Evolutionary conservation across 2,113 vertebrate genomes (phyloP).

Genomic region (Grantiella picta): DNA sequence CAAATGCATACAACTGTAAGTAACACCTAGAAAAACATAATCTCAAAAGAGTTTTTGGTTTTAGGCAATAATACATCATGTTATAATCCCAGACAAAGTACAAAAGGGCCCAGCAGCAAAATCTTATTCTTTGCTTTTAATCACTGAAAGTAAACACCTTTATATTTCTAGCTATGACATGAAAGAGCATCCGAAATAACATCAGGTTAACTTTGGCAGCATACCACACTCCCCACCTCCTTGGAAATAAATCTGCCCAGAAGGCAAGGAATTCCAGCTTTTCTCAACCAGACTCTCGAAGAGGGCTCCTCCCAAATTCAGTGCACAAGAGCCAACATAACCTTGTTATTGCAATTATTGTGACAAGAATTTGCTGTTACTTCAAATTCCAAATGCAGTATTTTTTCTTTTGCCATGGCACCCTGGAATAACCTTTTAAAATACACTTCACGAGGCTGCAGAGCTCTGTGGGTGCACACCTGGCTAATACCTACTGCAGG

Average conservation of each 20-base stretch:
- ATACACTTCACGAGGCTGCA: rapidly evolving
- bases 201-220: background rate
- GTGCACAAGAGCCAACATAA: background rate
- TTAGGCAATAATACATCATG: background rate
- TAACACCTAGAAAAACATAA: background rate
- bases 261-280: background rate
- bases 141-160: background rate
- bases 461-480: rapidly evolving
- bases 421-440: background rate
- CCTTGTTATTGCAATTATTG: background rate
- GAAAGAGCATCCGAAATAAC: background rate
- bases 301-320: background rate
- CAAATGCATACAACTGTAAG: background rate
- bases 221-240: rapidly evolving
- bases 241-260: background rate
- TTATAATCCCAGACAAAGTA: background rate
- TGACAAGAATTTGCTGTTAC: background rate
- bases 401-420: background rate
- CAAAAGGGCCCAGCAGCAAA: background rate
- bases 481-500: background rate
- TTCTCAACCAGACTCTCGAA: background rate
- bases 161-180: background rate
- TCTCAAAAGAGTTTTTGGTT: background rate
- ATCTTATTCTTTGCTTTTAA: background rate
- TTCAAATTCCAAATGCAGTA: background rate